A percentile compares a stretch with the other conserved stretches of the same genome.
phyloP scores from a whole-genome alignment of 2,797 vertebrate genomes.

The Trematomus bernacchii region DNA sequence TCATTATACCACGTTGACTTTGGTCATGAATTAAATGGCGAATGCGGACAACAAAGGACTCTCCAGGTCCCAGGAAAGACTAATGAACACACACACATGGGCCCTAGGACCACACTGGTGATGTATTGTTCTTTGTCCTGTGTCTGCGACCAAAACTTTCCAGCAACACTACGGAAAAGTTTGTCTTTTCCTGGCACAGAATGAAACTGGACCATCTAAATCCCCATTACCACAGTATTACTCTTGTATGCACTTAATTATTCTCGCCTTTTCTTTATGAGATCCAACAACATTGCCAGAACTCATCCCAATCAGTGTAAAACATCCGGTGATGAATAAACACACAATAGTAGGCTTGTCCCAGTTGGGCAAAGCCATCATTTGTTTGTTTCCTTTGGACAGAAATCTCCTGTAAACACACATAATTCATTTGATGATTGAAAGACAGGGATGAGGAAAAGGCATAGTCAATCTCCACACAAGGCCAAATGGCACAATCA shows the following conservation, averaged over 20 bases:
- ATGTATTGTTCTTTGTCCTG: conserved; percentile 41
- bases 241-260: conserved; percentile 17
- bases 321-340: conserved; percentile 44
- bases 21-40: conserved; percentile 43
- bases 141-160: conserved; percentile 36
- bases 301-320: conserved; percentile 30
- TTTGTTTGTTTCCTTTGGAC: conserved; percentile 61
- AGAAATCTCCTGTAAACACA: conserved; percentile 60
- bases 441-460: conserved; percentile 58
- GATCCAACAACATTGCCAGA: conserved; percentile 27
- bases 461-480: conserved; percentile 58
- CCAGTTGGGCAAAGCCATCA: conserved; percentile 34
- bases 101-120: conserved; percentile 15
- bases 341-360: conserved; percentile 36
- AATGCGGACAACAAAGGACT: conserved; percentile 40
- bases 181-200: conserved; percentile 23
- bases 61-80: conserved; percentile 36
- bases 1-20: conserved; percentile 59
- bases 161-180: conserved; percentile 19
- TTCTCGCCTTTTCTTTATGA: conserved; percentile 10
- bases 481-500: conserved; percentile 69
- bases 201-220: conserved; percentile 15
- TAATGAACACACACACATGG: conserved; percentile 26
- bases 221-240: conserved; percentile 13
- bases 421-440: conserved; percentile 76